A percentile compares a stretch with the other conserved stretches of the same genome.
phyloP scores from a whole-genome alignment of 2,797 vertebrate genomes.

The Neosalanx taihuensis region DNA sequence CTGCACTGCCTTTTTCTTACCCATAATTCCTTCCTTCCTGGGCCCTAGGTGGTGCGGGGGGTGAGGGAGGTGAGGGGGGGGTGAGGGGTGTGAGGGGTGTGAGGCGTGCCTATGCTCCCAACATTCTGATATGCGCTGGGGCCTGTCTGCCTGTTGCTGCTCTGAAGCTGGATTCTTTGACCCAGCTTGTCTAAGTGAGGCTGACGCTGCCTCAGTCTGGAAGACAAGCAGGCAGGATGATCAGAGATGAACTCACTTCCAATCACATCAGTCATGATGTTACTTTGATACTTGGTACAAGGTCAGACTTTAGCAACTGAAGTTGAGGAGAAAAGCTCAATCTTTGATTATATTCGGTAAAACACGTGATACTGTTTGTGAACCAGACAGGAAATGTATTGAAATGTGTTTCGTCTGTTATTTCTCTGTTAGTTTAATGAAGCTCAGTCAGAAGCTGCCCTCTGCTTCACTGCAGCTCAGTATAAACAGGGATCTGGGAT shows the following conservation, averaged over 20 bases:
- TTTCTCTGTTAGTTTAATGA: no score
- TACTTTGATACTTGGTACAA: no score
- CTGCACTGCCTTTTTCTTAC: conserved; percentile 21
- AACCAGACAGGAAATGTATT: background rate
- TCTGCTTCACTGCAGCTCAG: no score
- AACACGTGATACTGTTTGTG: no score
- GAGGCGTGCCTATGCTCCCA: conserved; percentile 34
- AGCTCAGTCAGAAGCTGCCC: no score
- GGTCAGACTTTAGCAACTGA: background rate
- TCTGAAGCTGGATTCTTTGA: conserved; percentile 48
- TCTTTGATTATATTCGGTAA: no score
- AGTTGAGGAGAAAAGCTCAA: background rate
- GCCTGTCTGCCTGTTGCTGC: conserved; percentile 65
- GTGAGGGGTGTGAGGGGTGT: background rate
- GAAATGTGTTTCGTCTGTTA: background rate
- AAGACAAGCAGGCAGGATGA: no score
- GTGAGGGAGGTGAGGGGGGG: conserved; percentile 6
- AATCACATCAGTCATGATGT: no score
- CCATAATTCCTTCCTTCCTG: conserved; percentile 37
- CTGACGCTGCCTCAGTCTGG: background rate
- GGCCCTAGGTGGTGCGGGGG: conserved; percentile 23
- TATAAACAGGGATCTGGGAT: no score
- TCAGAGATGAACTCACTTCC: no score
- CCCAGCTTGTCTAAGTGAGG: conserved; percentile 14
- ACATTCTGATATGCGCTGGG: conserved; percentile 62